Conservation (phyloP, 2,888 invertebrate genomes). For the Cryptocephalus moraei region DNA sequence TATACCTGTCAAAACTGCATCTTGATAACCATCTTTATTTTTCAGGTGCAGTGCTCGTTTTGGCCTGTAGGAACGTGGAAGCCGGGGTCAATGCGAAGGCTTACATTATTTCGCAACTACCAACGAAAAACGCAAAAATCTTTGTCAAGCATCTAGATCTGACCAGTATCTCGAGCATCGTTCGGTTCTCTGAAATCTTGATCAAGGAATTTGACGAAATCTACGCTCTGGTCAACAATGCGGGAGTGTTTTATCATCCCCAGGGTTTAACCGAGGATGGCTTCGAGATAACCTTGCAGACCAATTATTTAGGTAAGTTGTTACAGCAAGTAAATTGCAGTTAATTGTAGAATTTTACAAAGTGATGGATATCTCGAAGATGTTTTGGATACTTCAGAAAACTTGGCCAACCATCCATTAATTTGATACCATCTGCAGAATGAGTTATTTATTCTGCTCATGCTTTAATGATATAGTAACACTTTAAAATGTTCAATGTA, state of each 20-base stretch:
- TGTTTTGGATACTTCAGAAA: no score
- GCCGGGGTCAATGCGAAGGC: slow-evolving; percentile 37
- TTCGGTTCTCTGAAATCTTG: slow-evolving; percentile 30
- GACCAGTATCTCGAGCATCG: slow-evolving; percentile 32
- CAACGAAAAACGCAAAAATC: slow-evolving; percentile 23
- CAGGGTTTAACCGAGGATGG: slow-evolving; percentile 40
- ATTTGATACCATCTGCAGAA: no score
- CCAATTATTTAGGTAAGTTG: slow-evolving; percentile 43
- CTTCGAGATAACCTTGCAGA: slow-evolving; percentile 45
- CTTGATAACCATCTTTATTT: not conserved
- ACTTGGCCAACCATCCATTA: no score
- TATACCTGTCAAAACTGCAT: no score
- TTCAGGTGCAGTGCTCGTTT: slow-evolving; percentile 41
- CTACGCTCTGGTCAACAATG: slow-evolving; percentile 44
- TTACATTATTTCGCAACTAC: slow-evolving; percentile 31
- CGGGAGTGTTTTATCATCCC: slow-evolving; percentile 44
- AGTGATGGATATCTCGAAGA: no score
- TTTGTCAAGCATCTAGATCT: slow-evolving; percentile 34
- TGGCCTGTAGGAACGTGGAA: slow-evolving; percentile 44
- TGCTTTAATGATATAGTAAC: no score
- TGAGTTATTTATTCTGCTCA: no score
- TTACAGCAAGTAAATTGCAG: no score
- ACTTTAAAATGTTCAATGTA: no score
- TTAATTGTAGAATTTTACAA: no score
- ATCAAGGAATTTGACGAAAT: slow-evolving; percentile 31